A percentile compares a stretch with the other conserved stretches of the same genome.
Conservation (phyloP, 2,113 vertebrate species). For the Dolichallabes microphthalmus region DNA sequence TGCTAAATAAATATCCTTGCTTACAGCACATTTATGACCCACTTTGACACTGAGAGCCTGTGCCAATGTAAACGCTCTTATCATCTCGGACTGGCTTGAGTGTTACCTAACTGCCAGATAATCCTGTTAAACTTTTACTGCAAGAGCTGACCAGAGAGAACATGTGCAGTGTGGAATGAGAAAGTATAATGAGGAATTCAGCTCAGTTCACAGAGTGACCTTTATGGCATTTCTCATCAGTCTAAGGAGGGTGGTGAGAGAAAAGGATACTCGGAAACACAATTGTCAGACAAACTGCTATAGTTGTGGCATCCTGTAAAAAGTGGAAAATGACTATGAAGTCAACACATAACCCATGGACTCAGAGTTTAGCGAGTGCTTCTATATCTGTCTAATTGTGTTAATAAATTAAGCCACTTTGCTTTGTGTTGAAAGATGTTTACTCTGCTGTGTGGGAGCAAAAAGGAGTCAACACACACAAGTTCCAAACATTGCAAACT, state of each 20-base stretch:
- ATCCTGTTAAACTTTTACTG: conserved; percentile 74
- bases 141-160: conserved; percentile 48
- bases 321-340: neutral
- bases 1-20: conserved; percentile 58
- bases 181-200: conserved; percentile 51
- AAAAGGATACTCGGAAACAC: neutral
- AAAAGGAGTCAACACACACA: conserved; percentile 13
- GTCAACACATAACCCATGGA: neutral
- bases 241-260: conserved; percentile 13
- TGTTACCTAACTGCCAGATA: conserved; percentile 64
- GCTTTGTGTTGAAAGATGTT: conserved; percentile 18
- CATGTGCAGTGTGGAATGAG: conserved; percentile 37
- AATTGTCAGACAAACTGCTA: conserved; percentile 70
- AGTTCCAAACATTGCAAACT: conserved; percentile 16
- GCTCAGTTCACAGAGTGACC: conserved; percentile 52
- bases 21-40: conserved; percentile 68
- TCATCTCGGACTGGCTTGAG: conserved; percentile 60
- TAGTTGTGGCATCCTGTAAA: conserved; percentile 61
- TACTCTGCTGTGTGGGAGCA: conserved; percentile 11
- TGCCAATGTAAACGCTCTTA: conserved; percentile 72
- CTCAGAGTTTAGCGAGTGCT: neutral
- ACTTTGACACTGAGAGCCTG: conserved; percentile 61
- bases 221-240: conserved; percentile 62
- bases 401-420: neutral
- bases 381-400: conserved; percentile 13